A percentile compares a stretch with the other conserved stretches of the same genome.
phyloP scores from a whole-genome alignment of 2,888 invertebrate genomes.

The Anticlea derivata region DNA sequence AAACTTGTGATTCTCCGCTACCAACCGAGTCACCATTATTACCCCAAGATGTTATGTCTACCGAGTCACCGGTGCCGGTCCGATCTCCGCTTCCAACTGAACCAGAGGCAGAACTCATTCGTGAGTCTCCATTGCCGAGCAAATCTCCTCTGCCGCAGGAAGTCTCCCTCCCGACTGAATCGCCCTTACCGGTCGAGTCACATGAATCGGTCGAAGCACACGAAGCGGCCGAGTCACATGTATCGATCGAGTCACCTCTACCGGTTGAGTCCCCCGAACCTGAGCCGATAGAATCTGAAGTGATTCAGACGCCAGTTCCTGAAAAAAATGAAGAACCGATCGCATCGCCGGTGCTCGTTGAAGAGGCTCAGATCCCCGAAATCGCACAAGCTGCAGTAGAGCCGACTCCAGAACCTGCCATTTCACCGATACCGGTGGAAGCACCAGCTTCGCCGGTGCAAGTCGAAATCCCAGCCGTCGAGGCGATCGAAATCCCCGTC shows the following conservation, averaged over 20 bases:
- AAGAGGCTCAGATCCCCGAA: conserved; percentile 37
- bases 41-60: conserved; percentile 25
- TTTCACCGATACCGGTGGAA: too few relatives aligned
- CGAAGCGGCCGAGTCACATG: neutral
- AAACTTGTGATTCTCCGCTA: conserved; percentile 22
- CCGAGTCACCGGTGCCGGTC: conserved; percentile 12
- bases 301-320: conserved; percentile 26
- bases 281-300: conserved; percentile 29
- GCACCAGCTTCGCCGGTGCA: conserved; percentile 30
- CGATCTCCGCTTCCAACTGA: conserved; percentile 29
- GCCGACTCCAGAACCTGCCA: conserved; percentile 17
- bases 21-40: conserved; percentile 27
- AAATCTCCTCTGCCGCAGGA: conserved; percentile 27
- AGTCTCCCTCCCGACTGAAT: conserved; percentile 31
- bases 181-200: conserved; percentile 28
- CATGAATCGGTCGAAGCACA: neutral
- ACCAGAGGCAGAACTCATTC: conserved; percentile 16
- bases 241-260: conserved; percentile 17
- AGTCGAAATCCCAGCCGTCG: neutral
- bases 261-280: conserved; percentile 33
- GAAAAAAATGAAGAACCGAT: conserved; percentile 13
- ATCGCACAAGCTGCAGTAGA: conserved; percentile 38
- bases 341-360: conserved; percentile 40
- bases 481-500: neutral
- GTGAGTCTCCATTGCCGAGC: conserved; percentile 23